Base-by-base conservation (phyloP, 2,797 vertebrate species). In the Characodon lateralis region DNA sequence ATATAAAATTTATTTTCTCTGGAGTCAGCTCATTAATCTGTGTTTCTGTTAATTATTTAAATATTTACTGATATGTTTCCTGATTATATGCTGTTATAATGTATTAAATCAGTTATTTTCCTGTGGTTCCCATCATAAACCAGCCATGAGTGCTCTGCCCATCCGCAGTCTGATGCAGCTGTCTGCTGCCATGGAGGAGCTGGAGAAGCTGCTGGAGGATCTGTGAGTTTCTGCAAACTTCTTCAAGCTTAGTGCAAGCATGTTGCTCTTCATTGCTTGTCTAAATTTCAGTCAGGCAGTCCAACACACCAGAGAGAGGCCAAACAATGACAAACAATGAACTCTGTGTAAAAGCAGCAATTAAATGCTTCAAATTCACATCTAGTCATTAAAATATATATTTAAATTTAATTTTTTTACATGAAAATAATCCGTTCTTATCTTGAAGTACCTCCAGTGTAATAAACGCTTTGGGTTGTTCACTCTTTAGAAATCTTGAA, bases 121-220 rank as follows among this genome's bases (percentile, higher is more conserved):
- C 22, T 13, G 63, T 24, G 8, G 9, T 24, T 12, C 20, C 35
- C 39, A 3, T 22, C 6, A 24, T 10, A 66, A 66, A 41, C 1
- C 43, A 70, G 68, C n/a, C 16, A 70, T 70, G 68, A 50, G 14
- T 2, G 68, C 50, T 14, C 16, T 26, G 26, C 5, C n/a, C n/a
- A 1, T 20, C 46, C 46, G 3, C 18, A n/a, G 12, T 26, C 24
- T 50, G 43, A 18, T 18, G 16, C 24, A 50, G 0, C n/a, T 70
- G 14, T 18, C 6, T 50, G 68, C 68, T 70, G 68, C 68, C 14
- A 48, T 70, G 68, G 68, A 70, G 6, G 68, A 70, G 68, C 13
- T 70, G 46, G 46, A 50, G 1, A 8, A 6, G 6, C 68, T 50
- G 14, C 43, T 18, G 68, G n/a, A 50, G n/a, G 12, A 50, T 9